Evolutionary conservation across 1,140 invertebrate genomes (phyloP).

Genomic region (Coptotermes formosanus): DNA sequence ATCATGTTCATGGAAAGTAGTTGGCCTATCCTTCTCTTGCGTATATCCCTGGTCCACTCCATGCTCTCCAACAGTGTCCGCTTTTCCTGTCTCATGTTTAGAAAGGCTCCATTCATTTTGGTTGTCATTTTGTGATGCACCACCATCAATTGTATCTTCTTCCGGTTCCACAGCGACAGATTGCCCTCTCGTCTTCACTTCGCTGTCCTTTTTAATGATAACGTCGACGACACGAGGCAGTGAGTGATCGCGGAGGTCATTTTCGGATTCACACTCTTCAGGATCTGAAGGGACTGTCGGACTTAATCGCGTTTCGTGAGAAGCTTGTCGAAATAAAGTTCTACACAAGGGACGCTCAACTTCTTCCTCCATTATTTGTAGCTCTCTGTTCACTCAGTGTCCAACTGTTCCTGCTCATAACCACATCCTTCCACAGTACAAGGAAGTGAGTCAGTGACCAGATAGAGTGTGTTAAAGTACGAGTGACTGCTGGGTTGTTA

Average conservation of each 20-base stretch:
- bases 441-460: no score
- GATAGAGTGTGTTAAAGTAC: no score
- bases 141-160: neutral
- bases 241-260: conserved; percentile 6
- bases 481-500: no score
- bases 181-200: no score
- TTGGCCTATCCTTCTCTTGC: no score
- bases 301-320: conserved; percentile 34
- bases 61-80: neutral
- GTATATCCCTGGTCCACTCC: no score
- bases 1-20: neutral
- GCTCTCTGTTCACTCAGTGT: no score
- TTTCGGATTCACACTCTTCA: conserved; percentile 28
- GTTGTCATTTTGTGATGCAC: neutral
- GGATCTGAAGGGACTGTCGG: conserved; percentile 28
- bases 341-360: conserved; percentile 33
- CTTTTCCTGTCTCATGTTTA: neutral
- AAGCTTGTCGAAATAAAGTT: conserved; percentile 37
- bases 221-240: neutral
- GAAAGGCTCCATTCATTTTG: neutral
- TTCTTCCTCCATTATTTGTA: conserved; percentile 33
- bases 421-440: no score
- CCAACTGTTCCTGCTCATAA: no score
- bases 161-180: neutral
- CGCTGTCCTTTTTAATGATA: neutral